phyloP scores from a whole-genome alignment of 2,113 vertebrate genomes.

The Nematolebias whitei region DNA sequence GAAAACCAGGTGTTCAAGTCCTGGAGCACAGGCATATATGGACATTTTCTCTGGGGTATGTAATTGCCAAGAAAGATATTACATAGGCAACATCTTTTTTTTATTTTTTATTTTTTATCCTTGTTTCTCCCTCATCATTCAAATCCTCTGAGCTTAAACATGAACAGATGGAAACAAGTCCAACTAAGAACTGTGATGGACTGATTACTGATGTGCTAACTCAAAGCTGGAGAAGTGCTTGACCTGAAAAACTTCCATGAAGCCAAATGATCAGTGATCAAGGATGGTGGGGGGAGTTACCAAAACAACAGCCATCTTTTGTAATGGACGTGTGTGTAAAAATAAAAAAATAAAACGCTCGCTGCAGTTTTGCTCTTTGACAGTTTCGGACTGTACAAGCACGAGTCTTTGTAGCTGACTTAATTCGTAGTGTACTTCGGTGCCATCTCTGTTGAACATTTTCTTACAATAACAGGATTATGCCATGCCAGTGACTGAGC shows the following conservation, averaged over 20 bases:
- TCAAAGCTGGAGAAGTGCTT: not conserved
- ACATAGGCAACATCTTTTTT: conserved; percentile 90
- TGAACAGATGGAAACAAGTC: conserved; percentile 17
- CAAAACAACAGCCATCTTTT: conserved; percentile 8
- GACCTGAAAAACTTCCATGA: not conserved
- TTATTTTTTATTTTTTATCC: conserved; percentile 50
- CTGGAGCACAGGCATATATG: conserved; percentile 25
- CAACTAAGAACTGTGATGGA: not conserved
- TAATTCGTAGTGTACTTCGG: not conserved
- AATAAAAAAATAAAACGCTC: conserved; percentile 1
- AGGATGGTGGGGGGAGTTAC: not conserved
- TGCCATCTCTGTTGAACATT: conserved; percentile 8
- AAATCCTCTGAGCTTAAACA: conserved; percentile 22
- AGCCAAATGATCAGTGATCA: not conserved
- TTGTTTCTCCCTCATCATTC: conserved; percentile 39
- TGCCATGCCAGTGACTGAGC: conserved; percentile 17
- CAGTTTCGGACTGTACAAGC: not conserved
- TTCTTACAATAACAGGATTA: not conserved
- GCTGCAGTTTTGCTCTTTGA: conserved; percentile 17
- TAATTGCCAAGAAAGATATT: conserved; percentile 76
- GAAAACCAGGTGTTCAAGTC: not conserved
- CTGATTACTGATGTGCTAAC: conserved; percentile 8
- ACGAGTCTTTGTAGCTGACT: not conserved
- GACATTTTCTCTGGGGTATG: conserved; percentile 26
- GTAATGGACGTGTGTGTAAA: not conserved